Conservation (phyloP, 1,140 invertebrate species). For the Macrocentrus cingulum region DNA sequence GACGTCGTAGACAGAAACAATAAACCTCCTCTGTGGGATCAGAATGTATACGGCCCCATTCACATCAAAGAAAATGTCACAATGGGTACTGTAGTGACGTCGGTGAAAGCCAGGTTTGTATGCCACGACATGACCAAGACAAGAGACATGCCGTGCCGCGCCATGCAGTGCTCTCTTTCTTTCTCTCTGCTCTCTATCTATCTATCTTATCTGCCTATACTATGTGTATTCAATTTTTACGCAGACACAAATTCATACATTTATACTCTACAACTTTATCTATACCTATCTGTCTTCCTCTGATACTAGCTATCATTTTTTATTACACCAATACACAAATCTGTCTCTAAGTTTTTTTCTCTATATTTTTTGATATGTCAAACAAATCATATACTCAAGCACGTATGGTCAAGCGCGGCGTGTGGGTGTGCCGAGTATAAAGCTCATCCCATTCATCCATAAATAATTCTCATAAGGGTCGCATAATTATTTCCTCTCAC, state of each 20-base stretch:
- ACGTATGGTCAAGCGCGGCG: conserved; percentile 50
- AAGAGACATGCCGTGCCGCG: conserved; percentile 52
- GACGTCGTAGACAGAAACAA: conserved; percentile 97
- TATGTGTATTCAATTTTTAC: too few species aligned
- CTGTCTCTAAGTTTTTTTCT: conserved; percentile 20
- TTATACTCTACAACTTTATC: neutral
- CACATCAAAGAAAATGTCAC: conserved; percentile 97
- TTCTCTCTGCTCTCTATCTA: conserved; percentile 1
- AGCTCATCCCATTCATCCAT: too few species aligned
- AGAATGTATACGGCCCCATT: conserved; percentile 90
- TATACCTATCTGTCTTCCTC: neutral
- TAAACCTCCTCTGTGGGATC: conserved; percentile 95
- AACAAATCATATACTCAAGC: conserved; percentile 27
- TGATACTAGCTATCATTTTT: neutral
- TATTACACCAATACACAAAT: too few species aligned
- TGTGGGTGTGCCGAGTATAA: conserved; percentile 41
- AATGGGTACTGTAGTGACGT: conserved; percentile 94
- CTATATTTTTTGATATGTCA: neutral
- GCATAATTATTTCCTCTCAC: too few species aligned
- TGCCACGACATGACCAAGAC: conserved; percentile 61
- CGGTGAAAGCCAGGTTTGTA: conserved; percentile 97
- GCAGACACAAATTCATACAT: too few species aligned
- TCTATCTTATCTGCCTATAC: neutral
- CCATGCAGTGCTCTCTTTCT: conserved; percentile 40
- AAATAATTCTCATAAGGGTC: too few species aligned